Base-by-base conservation (phyloP, 23 tunicate genomes). In the Botrylloides violaceus region DNA sequence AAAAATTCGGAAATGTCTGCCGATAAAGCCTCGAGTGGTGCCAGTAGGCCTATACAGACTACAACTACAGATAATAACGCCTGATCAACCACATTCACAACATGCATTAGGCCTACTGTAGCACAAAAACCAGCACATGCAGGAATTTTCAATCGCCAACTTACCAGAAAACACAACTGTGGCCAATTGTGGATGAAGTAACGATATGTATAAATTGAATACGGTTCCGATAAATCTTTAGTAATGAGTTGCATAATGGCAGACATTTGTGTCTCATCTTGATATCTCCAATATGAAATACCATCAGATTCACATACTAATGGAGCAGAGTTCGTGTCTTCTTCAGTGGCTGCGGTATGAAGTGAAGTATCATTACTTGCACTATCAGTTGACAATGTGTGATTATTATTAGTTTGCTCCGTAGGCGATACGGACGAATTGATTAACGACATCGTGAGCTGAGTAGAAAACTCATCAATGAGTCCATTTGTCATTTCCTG, bases 171-270 rank as follows among this genome's bases (percentile, higher is more conserved):
- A 59, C 99, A 94, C 49, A 94, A 63, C 20, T 94, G 82, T 12
- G 99, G 99, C 99, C 99, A 94, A 73, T 94, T 94, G 61, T 94
- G 99, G 49, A 94, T 94, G 66, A 94, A 94, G 70, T 94, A 94
- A 19, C 99, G 84, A 70, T 94, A 94, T 29, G 99, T 94, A 71
- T 94, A 94, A 58, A 94, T 94, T 47, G 87, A 81, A 49, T 94
- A 94, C 2, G 99, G 99, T 75, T 94, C 99, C 24, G 99, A 94
- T 25, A 94, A 76, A 61, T 94, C 99, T 58, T 86, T 86, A 20
- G 94, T 88, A 21, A 94, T 88, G 29, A 94, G 85, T 50, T 86
- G 79, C 89, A 94, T 94, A 26, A 94, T 94, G 2, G 94, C 85
- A 4, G 89, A 77, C 91, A 91, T 91, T 64, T 83, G 98, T 6